These are phyloP conservation scores for Furcula furcula DNA, from an alignment of 2,888 invertebrate genomes.

Conservation along the genomic window DNA sequence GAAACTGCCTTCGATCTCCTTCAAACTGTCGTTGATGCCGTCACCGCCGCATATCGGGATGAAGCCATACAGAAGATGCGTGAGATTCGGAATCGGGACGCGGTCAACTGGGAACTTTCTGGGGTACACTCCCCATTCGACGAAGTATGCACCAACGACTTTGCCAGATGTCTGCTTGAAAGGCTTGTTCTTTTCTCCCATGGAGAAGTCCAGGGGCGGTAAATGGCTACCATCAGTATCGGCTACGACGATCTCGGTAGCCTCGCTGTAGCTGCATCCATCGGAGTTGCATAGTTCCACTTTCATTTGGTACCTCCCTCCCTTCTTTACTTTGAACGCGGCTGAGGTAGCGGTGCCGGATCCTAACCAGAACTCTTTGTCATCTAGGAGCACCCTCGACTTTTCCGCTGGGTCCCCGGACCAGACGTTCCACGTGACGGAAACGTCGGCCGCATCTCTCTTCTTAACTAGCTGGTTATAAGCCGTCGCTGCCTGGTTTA, in stretches of 20 bases:
- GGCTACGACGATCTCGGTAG: conserved; percentile 69
- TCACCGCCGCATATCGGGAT: conserved; percentile 77
- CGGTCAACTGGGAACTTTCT: conserved; percentile 72
- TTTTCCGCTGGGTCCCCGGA: conserved; percentile 66
- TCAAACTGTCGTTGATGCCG: conserved; percentile 76
- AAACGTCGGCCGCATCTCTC: conserved; percentile 66
- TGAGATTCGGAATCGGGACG: conserved; percentile 68
- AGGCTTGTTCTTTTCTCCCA: conserved; percentile 69
- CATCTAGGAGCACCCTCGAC: conserved; percentile 58
- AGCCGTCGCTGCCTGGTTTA: conserved; percentile 75
- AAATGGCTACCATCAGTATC: conserved; percentile 77
- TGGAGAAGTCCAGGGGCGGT: conserved; percentile 61
- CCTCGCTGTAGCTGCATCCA: conserved; percentile 66
- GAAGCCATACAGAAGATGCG: conserved; percentile 72
- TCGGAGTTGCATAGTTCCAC: conserved; percentile 70
- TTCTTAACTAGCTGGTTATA: conserved; percentile 72
- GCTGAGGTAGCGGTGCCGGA: conserved; percentile 59
- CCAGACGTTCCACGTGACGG: conserved; percentile 77
- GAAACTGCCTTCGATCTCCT: conserved; percentile 76
- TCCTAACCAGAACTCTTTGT: conserved; percentile 66
- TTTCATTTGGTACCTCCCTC: conserved; percentile 69
- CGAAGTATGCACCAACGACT: conserved; percentile 72
- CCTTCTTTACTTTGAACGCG: conserved; percentile 68
- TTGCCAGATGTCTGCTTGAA: conserved; percentile 76
- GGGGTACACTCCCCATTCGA: conserved; percentile 77